These are phyloP conservation scores for Zosterops hypoxanthus DNA, from an alignment of 2,113 vertebrate genomes.

Conservation along the genomic window DNA sequence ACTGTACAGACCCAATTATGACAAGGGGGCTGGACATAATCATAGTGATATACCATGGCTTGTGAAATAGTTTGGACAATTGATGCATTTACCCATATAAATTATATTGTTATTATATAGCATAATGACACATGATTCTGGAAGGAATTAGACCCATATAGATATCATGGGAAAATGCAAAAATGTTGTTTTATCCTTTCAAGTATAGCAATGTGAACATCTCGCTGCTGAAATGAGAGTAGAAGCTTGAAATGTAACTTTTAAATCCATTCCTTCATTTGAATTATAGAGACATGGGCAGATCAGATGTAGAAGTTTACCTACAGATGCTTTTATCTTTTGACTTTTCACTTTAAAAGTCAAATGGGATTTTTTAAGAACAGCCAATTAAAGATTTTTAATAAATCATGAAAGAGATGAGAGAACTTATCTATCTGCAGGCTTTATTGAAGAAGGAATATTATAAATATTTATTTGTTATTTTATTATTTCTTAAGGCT, in stretches of 20 bases:
- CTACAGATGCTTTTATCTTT: conserved; percentile 9
- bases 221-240: background rate
- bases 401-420: background rate
- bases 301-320: background rate
- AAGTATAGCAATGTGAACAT: background rate
- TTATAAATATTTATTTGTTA: conserved; percentile 38
- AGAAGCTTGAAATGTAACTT: background rate
- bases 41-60: background rate
- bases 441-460: background rate
- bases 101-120: background rate
- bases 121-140: background rate
- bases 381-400: conserved; percentile 13
- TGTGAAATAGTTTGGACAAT: background rate
- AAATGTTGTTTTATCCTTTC: background rate
- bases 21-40: background rate
- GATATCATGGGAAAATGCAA: background rate
- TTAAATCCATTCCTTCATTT: background rate
- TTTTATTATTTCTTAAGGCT: conserved; percentile 13
- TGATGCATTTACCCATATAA: background rate
- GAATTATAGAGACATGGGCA: background rate
- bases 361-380: background rate
- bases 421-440: background rate
- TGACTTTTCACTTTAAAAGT: conserved; percentile 19
- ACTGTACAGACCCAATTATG: background rate
- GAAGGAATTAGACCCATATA: background rate